Conservation (phyloP, 2,888 invertebrate genomes). For the Pheosia tremula region DNA sequence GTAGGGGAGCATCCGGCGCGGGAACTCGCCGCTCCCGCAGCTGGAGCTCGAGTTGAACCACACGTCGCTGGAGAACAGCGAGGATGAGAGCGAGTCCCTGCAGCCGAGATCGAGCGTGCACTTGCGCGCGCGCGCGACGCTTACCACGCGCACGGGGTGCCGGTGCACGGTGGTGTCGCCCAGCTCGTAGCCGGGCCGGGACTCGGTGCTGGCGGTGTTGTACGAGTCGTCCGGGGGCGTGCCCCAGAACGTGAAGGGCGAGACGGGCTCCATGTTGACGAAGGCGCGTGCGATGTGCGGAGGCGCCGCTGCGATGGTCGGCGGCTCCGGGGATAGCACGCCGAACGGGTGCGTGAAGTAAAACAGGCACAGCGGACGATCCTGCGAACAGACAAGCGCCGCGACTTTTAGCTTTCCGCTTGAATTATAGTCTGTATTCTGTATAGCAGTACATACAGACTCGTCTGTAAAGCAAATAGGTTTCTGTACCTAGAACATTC, state of each 20-base stretch:
- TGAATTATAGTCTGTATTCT: background rate
- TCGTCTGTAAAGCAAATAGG: no score
- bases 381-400: slow-evolving; percentile 47
- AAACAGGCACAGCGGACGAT: slow-evolving; percentile 81
- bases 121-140: slow-evolving; percentile 37
- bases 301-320: slow-evolving; percentile 52
- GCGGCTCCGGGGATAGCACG: slow-evolving; percentile 79
- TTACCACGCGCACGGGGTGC: slow-evolving; percentile 45
- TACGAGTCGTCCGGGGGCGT: slow-evolving; percentile 47
- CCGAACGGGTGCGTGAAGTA: slow-evolving; percentile 85
- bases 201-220: slow-evolving; percentile 30
- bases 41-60: slow-evolving; percentile 60
- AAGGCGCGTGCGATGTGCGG: slow-evolving; percentile 56
- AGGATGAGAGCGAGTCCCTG: slow-evolving; percentile 56
- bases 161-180: slow-evolving; percentile 51
- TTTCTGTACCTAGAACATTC: background rate
- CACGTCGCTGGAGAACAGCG: slow-evolving; percentile 60
- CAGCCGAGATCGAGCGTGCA: slow-evolving; percentile 44
- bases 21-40: slow-evolving; percentile 41
- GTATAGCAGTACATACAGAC: background rate
- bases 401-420: background rate
- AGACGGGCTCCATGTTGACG: slow-evolving; percentile 61
- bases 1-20: slow-evolving; percentile 55
- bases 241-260: slow-evolving; percentile 52
- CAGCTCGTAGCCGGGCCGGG: slow-evolving; percentile 43